These are phyloP conservation scores for Drosophila multiciliata DNA, from an alignment of 2,888 invertebrate species.

Conservation along the genomic window DNA sequence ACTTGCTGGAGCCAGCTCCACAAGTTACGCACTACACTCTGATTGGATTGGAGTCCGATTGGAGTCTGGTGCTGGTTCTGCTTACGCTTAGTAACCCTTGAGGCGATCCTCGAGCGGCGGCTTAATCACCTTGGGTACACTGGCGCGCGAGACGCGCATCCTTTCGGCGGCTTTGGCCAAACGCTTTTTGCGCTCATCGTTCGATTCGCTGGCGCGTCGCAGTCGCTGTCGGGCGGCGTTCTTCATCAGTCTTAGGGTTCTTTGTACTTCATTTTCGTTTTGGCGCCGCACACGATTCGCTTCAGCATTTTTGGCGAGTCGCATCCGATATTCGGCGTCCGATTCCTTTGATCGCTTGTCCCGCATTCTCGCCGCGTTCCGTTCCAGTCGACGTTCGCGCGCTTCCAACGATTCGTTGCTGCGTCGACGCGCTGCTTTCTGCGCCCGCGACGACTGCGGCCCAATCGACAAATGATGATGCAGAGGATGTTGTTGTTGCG, in stretches of 20 bases:
- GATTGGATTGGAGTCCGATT: conserved; percentile 21
- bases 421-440: conserved; percentile 82
- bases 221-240: conserved; percentile 84
- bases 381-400: conserved; percentile 82
- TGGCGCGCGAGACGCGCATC: conserved; percentile 83
- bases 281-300: conserved; percentile 85
- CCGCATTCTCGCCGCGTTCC: conserved; percentile 85
- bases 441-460: conserved; percentile 75
- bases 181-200: conserved; percentile 83
- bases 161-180: conserved; percentile 84
- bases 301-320: conserved; percentile 85
- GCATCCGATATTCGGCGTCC: conserved; percentile 83
- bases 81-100: conserved; percentile 81
- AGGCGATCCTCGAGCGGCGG: conserved; percentile 84
- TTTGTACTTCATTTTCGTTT: conserved; percentile 85
- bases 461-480: conserved; percentile 79
- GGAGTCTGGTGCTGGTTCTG: background rate
- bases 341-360: conserved; percentile 84
- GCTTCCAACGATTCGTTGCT: conserved; percentile 85
- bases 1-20: conserved; percentile 69
- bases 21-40: conserved; percentile 20
- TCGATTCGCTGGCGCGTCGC: conserved; percentile 84
- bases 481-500: conserved; percentile 72
- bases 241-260: conserved; percentile 85
- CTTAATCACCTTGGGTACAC: conserved; percentile 84